phyloP scores from a whole-genome alignment of 2,113 vertebrate genomes.

The Platichthys stellatus region DNA sequence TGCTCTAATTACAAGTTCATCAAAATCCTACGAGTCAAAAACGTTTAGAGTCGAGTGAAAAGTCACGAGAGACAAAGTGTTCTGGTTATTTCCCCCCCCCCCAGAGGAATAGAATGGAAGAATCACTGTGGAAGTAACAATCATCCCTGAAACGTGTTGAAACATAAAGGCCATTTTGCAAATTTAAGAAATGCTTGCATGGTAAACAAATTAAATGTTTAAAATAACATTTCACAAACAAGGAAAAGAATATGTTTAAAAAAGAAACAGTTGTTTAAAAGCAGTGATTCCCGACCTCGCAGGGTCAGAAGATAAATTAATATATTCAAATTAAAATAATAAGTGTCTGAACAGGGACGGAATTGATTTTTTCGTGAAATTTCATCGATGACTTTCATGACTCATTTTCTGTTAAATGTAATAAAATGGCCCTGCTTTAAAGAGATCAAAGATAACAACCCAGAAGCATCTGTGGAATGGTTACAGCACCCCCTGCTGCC shows the following conservation, averaged over 20 bases:
- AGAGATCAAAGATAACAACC: background rate
- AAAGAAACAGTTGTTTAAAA: background rate
- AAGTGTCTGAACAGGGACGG: no score
- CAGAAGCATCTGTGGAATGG: constrained; percentile 3
- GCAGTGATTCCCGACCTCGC: background rate
- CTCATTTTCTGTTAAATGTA: no score
- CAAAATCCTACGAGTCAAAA: background rate
- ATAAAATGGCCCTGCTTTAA: no score
- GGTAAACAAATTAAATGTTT: constrained; percentile 9
- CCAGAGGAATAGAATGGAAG: background rate
- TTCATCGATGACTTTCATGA: no score
- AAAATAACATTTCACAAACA: constrained; percentile 45
- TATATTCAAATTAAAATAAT: background rate
- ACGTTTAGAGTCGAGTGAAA: background rate
- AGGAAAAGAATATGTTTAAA: constrained; percentile 21
- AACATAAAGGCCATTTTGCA: constrained; percentile 48
- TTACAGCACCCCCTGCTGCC: constrained; percentile 54
- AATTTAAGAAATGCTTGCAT: constrained; percentile 2
- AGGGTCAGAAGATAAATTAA: background rate
- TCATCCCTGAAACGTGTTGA: constrained; percentile 38
- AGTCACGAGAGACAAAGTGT: background rate
- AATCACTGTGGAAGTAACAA: constrained; percentile 4
- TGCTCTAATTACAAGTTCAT: constrained; percentile 1
- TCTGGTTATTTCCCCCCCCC: background rate
- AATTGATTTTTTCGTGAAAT: no score